Conservation (phyloP, 2,113 vertebrate genomes). For the Athene noctua region DNA sequence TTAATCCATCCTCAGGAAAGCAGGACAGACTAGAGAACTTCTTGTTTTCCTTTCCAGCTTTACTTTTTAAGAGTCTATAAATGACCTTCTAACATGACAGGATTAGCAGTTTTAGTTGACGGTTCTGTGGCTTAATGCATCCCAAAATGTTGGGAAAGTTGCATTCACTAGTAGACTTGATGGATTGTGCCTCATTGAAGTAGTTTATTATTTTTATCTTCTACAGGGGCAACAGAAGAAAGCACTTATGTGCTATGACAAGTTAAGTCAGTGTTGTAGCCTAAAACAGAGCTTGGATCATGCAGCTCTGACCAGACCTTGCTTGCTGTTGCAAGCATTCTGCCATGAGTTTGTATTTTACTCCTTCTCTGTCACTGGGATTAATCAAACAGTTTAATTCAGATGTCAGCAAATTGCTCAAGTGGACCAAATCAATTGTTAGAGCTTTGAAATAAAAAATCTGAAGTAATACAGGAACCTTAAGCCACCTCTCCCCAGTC, state of each 20-base stretch:
- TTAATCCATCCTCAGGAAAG: background rate
- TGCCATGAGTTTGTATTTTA: background rate
- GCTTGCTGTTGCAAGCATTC: background rate
- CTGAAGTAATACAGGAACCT: background rate
- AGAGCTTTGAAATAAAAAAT: background rate
- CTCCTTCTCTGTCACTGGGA: background rate
- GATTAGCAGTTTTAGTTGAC: background rate
- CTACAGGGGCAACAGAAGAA: background rate
- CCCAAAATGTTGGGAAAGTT: background rate
- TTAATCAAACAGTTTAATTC: background rate
- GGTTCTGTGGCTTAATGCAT: background rate
- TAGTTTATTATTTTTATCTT: background rate
- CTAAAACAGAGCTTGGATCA: background rate
- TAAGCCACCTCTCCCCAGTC: background rate
- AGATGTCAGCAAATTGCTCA: background rate
- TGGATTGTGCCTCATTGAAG: background rate
- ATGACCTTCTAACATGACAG: background rate
- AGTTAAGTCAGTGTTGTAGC: background rate
- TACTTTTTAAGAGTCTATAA: background rate
- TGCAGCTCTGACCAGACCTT: background rate
- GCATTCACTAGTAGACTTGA: background rate
- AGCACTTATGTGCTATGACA: rapidly evolving
- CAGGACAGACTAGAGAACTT: background rate
- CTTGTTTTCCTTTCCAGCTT: background rate
- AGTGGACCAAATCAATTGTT: background rate